Percentiles rank a stretch among this genome's conserved stretches.
phyloP scores from a whole-genome alignment of 2,797 vertebrate species.

The Cetoscarus ocellatus region DNA sequence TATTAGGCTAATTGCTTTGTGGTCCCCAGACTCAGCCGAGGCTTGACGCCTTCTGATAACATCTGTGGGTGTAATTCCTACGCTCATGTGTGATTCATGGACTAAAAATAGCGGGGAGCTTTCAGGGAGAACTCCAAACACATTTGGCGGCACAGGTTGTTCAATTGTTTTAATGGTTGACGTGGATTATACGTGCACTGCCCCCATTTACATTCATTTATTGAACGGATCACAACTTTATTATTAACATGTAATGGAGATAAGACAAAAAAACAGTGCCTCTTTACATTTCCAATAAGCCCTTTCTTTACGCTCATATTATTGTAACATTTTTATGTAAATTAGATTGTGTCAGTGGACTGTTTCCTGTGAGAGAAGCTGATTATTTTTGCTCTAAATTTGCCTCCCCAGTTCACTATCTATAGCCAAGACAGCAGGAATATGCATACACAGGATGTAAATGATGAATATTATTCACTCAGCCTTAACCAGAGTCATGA shows the following conservation, averaged over 20 bases:
- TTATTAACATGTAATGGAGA: neutral
- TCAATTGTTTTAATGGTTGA: slow-evolving; percentile 1
- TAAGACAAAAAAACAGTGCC: neutral
- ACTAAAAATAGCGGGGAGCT: slow-evolving; percentile 58
- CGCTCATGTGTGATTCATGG: slow-evolving; percentile 39
- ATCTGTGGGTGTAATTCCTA: slow-evolving; percentile 50
- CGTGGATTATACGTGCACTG: neutral
- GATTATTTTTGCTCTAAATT: neutral
- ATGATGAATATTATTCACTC: too few species aligned
- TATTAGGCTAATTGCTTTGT: slow-evolving; percentile 79
- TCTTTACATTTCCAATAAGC: neutral
- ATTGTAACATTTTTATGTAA: neutral
- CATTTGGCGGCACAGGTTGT: slow-evolving; percentile 23
- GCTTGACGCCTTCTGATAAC: slow-evolving; percentile 51
- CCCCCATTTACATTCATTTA: neutral
- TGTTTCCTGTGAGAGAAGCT: neutral
- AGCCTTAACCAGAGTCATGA: too few species aligned
- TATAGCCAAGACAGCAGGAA: too few species aligned
- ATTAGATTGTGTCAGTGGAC: neutral
- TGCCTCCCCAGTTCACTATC: neutral
- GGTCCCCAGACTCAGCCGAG: slow-evolving; percentile 61
- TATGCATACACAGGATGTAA: too few species aligned
- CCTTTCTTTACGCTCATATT: neutral
- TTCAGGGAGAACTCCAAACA: slow-evolving; percentile 27
- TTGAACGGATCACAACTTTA: neutral